These are phyloP conservation scores for Sebastes kiyomatsui DNA, from an alignment of 2,797 vertebrate genomes.

Conservation along the genomic window DNA sequence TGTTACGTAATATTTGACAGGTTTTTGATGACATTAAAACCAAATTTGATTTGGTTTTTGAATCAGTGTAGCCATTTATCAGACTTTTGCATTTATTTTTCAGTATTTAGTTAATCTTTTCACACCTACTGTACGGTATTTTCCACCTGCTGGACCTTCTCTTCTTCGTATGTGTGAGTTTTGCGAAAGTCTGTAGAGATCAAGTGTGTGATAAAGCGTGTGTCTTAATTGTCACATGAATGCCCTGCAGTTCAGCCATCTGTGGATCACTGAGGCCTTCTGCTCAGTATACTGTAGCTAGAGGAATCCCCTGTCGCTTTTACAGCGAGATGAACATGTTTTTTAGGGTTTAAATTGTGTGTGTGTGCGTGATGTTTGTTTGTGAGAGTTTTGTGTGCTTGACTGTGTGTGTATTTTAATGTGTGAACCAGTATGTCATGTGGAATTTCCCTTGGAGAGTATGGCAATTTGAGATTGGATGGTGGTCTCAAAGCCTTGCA, in stretches of 20 bases:
- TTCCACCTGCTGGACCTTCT: background rate
- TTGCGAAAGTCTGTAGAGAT: background rate
- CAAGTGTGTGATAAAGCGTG: background rate
- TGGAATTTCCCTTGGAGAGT: constrained; percentile 9
- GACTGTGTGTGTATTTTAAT: background rate
- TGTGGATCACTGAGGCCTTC: constrained; percentile 52
- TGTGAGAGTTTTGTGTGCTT: background rate
- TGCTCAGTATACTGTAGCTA: constrained; percentile 29
- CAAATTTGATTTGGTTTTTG: background rate
- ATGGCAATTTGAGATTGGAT: constrained; percentile 18
- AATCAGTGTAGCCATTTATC: background rate
- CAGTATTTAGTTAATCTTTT: background rate
- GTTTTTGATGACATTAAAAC: background rate
- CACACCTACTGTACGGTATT: background rate
- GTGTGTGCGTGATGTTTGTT: constrained; percentile 1
- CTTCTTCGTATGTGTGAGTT: background rate
- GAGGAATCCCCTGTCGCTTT: constrained; percentile 17
- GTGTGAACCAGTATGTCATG: background rate
- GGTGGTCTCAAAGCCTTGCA: constrained; percentile 5
- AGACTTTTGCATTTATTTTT: background rate
- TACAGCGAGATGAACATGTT: background rate
- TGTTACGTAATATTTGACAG: background rate
- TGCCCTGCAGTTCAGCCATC: constrained; percentile 68
- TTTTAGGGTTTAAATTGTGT: background rate
- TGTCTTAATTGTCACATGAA: constrained; percentile 34